A percentile compares a stretch with the other conserved stretches of the same genome.
phyloP scores from a whole-genome alignment of 2,113 vertebrate species.

The Apus apus region DNA sequence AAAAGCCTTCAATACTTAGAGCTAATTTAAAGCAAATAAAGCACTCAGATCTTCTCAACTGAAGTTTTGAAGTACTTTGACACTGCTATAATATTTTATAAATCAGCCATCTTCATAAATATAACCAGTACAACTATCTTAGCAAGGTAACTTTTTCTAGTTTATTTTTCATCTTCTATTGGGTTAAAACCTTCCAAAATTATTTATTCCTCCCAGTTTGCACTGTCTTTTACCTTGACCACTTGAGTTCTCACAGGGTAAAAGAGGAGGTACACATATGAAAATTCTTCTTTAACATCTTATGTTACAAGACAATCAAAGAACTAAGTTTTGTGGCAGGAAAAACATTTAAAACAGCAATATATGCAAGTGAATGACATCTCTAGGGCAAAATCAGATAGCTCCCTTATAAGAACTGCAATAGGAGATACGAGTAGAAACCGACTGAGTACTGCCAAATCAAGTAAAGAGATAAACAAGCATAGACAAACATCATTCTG shows the following conservation, averaged over 20 bases:
- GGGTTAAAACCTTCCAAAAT: neutral
- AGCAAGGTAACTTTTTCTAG: neutral
- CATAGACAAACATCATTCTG: neutral
- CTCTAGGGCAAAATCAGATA: neutral
- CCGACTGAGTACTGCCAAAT: neutral
- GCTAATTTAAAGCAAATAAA: neutral
- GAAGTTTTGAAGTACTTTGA: neutral
- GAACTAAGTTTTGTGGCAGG: neutral
- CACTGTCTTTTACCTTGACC: neutral
- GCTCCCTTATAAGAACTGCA: neutral
- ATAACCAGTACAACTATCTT: neutral
- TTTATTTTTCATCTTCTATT: neutral
- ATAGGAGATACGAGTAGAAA: neutral
- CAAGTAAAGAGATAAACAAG: neutral
- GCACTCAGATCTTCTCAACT: neutral
- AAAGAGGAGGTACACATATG: neutral
- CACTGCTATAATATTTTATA: neutral
- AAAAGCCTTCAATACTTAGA: neutral
- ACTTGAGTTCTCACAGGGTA: neutral
- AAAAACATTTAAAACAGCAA: neutral
- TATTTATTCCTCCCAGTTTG: neutral
- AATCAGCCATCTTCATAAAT: neutral
- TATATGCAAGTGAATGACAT: neutral
- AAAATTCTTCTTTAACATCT: neutral
- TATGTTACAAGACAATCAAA: neutral